Percentiles rank a stretch among this genome's conserved stretches.
Conservation (phyloP, 2,113 vertebrate species). For the Upupa epops region DNA sequence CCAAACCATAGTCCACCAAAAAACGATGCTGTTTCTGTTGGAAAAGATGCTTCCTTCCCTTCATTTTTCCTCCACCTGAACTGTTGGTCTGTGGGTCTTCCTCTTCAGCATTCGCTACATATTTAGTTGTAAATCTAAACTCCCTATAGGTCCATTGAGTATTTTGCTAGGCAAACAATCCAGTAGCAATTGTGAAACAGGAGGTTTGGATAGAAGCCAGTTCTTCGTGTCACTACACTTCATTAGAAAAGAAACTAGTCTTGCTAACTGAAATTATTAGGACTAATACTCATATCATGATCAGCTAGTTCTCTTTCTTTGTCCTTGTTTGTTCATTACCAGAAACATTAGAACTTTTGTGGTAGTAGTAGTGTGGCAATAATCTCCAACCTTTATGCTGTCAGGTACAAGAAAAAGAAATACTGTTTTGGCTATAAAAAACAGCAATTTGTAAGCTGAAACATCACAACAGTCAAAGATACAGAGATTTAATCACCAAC, state of each 20-base stretch:
- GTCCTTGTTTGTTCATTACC: background rate
- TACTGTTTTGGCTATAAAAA: background rate
- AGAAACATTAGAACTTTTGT: background rate
- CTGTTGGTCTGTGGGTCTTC: background rate
- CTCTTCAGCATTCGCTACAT: constrained; percentile 53
- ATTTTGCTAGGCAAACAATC: constrained; percentile 69
- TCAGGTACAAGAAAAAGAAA: background rate
- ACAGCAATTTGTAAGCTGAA: background rate
- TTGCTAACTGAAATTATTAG: background rate
- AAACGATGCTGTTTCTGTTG: background rate
- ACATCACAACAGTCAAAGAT: background rate
- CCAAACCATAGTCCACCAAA: background rate
- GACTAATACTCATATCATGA: background rate
- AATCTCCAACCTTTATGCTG: background rate
- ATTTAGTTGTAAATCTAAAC: constrained; percentile 56
- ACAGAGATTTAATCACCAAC: background rate
- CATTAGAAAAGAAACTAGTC: constrained; percentile 42
- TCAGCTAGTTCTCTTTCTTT: background rate
- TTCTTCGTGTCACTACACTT: constrained; percentile 62
- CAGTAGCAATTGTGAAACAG: constrained; percentile 46
- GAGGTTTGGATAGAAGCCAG: constrained; percentile 49
- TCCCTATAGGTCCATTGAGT: constrained; percentile 52
- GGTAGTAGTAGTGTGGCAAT: background rate
- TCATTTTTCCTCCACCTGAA: constrained; percentile 12
- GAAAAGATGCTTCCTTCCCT: background rate